A percentile compares a stretch with the other conserved stretches of the same genome.
These are phyloP conservation scores for Thermophis baileyi DNA, from an alignment of 2,113 vertebrate genomes.

Conservation along the genomic window DNA sequence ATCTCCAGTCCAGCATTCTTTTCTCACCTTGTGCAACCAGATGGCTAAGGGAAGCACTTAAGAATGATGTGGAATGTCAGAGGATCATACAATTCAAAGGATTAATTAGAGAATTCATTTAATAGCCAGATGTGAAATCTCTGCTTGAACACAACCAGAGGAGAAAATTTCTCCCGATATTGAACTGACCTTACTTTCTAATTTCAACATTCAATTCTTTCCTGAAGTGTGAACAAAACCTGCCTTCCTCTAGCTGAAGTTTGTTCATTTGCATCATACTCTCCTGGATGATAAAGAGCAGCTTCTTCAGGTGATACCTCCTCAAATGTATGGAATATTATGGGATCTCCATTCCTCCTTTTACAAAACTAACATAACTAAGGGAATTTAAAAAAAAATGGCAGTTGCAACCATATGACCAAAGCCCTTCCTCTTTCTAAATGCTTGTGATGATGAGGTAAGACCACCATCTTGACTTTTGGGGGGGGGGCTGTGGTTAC, in stretches of 20 bases:
- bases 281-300: neutral
- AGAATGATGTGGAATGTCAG: neutral
- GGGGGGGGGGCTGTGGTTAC: neutral
- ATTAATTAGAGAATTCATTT: neutral
- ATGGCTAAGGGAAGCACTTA: no score
- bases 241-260: neutral
- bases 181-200: neutral
- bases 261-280: no score
- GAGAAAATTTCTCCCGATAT: neutral
- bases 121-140: neutral
- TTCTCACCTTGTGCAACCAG: neutral
- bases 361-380: neutral
- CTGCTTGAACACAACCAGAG: neutral
- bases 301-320: neutral
- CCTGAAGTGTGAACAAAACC: neutral
- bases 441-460: neutral
- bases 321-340: neutral
- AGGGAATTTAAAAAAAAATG: neutral
- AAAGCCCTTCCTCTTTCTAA: neutral
- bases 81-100: neutral
- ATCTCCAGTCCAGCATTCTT: neutral
- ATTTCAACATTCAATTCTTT: neutral
- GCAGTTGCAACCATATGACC: neutral
- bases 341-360: neutral
- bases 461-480: neutral